Evolutionary conservation across 2,888 invertebrate species (phyloP).

Genomic region (Eristalis intricaria): DNA sequence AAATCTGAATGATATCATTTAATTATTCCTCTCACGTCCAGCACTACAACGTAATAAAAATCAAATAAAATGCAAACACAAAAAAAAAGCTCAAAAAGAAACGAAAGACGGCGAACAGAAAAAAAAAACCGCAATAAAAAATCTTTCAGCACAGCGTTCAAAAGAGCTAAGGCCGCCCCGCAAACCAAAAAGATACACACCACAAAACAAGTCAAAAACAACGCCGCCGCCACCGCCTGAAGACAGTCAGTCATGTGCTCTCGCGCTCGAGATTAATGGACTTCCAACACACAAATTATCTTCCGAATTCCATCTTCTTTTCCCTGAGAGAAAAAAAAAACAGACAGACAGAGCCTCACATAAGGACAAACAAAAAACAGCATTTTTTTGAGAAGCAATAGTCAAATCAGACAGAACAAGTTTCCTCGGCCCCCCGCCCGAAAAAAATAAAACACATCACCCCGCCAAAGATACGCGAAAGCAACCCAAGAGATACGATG

Average conservation of each 20-base stretch:
- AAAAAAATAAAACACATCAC: neutral
- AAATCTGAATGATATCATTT: constrained; percentile 37
- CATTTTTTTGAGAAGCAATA: constrained; percentile 6
- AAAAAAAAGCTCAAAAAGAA: neutral
- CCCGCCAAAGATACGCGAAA: neutral
- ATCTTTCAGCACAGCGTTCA: constrained; percentile 23
- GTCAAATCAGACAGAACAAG: constrained; percentile 29
- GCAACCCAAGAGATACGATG: neutral
- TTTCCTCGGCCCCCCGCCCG: neutral
- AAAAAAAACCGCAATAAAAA: constrained; percentile 27
- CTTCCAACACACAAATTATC: constrained; percentile 28
- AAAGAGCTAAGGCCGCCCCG: neutral
- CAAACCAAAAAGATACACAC: constrained; percentile 9
- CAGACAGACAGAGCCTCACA: neutral
- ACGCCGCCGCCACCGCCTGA: constrained; percentile 23
- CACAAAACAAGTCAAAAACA: neutral
- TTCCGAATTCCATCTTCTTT: constrained; percentile 42
- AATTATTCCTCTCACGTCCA: constrained; percentile 50
- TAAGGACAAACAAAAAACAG: neutral
- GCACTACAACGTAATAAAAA: constrained; percentile 32
- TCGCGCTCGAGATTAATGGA: constrained; percentile 44
- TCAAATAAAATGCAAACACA: neutral
- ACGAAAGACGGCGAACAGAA: neutral
- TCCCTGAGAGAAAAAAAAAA: neutral
- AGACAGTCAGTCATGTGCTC: constrained; percentile 6